These are phyloP conservation scores for Chymomyza amoena DNA, from an alignment of 2,888 invertebrate genomes.

Conservation along the genomic window DNA sequence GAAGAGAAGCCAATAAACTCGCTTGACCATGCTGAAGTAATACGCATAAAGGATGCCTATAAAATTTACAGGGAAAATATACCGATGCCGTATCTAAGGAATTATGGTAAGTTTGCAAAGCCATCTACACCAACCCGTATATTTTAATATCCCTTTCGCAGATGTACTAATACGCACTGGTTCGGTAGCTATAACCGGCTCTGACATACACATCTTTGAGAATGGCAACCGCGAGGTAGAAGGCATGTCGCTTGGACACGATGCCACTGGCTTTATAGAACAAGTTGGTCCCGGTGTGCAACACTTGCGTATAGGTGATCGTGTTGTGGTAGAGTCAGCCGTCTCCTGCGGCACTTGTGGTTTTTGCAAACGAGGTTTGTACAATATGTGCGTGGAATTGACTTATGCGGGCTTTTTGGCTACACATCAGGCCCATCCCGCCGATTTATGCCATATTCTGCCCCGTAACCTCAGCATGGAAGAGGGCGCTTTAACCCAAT, in stretches of 20 bases:
- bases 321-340: conserved; percentile 96
- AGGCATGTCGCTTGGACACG: conserved; percentile 89
- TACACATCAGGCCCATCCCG: conserved; percentile 68
- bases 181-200: conserved; percentile 95
- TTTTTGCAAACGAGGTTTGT: conserved; percentile 84
- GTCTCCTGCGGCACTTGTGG: conserved; percentile 90
- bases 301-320: conserved; percentile 87
- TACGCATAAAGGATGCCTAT: conserved; percentile 52
- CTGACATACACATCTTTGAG: conserved; percentile 91
- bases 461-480: conserved; percentile 54
- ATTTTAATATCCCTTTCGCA: conserved; percentile 22
- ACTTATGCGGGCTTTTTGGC: conserved; percentile 68
- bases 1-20: not conserved
- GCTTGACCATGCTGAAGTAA: conserved; percentile 25
- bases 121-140: not conserved
- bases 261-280: conserved; percentile 88
- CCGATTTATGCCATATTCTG: conserved; percentile 71
- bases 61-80: conserved; percentile 38
- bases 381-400: conserved; percentile 70
- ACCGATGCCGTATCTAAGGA: conserved; percentile 43
- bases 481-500: conserved; percentile 65
- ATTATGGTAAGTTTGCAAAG: conserved; percentile 49
- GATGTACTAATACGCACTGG: conserved; percentile 86
- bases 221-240: conserved; percentile 56
- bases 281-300: conserved; percentile 84